Base-by-base conservation (phyloP, 2,888 invertebrate genomes). In the Dolomedes plantarius region DNA sequence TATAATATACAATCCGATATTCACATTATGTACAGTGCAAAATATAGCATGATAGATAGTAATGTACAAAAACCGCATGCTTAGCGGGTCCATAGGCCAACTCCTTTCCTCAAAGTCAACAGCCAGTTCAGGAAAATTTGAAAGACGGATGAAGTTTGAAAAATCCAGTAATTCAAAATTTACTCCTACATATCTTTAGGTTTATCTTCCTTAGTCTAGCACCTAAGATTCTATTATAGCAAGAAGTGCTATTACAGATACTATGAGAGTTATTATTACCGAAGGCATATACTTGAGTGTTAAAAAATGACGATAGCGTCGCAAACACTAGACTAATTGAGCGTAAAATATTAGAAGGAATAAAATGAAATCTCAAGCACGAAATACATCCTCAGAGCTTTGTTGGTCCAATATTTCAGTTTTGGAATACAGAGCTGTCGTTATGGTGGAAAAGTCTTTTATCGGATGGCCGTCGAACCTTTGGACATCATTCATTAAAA, bases 21-120 rank as follows among this genome's bases (percentile, higher is more conserved):
- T 72, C 82, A 83, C 76, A 83, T 50, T 72, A 71, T 83, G 29
- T 72, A 76, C 76, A 76, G 64, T 71, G 65, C 29, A 83, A 64
- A 46, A 72, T 46, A 76, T 50, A 68, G 39, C 9, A 62, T 74
- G 56, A 62, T 68, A 73, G 41, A 72, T 11, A 79, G 23, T 46
- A 36, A 36, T 73, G n/a, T 64, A 67, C 46, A 67, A 56, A 41
- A 64, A 32, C n/a, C 32, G 46, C 46, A 16, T 41, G 64, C 68
- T 29, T 29, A 31, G 50, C 32, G 56, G 16, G 27, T 32, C 11
- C 7, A 23, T 19, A 46, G n/a, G 11, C 46, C 46, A n/a, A n/a
- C n/a, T n/a, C n/a, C n/a, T n/a, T 46, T 6, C 36, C 64, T 9
- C 23, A 16, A 16, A 27, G 23, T 23, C 19, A 29, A 29, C 56